Evolutionary conservation across 2,797 vertebrate species (phyloP), one percentile per base, ranked within the genome.

Genomic region (Hypotaenidia philippensis): DNA sequence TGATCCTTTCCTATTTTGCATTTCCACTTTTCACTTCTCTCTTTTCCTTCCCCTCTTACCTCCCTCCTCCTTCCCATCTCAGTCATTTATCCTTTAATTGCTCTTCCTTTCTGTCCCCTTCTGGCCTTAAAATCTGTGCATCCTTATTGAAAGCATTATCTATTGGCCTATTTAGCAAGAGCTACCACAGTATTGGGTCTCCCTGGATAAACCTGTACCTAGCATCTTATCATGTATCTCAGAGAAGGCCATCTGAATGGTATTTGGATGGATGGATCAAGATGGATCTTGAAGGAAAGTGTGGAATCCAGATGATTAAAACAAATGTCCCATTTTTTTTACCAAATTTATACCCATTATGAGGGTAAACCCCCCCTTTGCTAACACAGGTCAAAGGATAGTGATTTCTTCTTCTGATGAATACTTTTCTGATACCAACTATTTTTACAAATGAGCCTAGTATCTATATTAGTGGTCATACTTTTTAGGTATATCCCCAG

Each of bases 151-250:
- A 87, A 79, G 75, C 13, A 64, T 52, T 44, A 53, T 5, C 60
- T 64, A 38, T 0, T 61, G 21, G 19, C 21, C 61, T 77, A 44
- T 44, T 83, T 69, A 13, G 34, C 74, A 80, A 83, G n/a, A 50
- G 17, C 13, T 76, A 68, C 53, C 29, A 41, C 4, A 57, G 63
- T 76, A 36, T 8, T 68, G 12, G 19, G 19, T 81, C 21, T 65
- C 79, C 44, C 10, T 36, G 41, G 61, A 63, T 36, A 70, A 78
- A 20, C 4, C 31, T 56, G 6, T 19, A 63, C 47, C 66, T 52
- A 80, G 38, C 12, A 65, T 36, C 36, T 36, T 36, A 36, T 36
- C 36, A 36, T 0, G 0, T 23, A 72, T 11, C 38, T 52, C 59
- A 55, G 5, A 65, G 49, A 83, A 80, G 7, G 10, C 18, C 77